Percentiles rank a stretch among this genome's conserved stretches.
Conservation (phyloP, 2,888 invertebrate species). For the Cephus nigrinus region DNA sequence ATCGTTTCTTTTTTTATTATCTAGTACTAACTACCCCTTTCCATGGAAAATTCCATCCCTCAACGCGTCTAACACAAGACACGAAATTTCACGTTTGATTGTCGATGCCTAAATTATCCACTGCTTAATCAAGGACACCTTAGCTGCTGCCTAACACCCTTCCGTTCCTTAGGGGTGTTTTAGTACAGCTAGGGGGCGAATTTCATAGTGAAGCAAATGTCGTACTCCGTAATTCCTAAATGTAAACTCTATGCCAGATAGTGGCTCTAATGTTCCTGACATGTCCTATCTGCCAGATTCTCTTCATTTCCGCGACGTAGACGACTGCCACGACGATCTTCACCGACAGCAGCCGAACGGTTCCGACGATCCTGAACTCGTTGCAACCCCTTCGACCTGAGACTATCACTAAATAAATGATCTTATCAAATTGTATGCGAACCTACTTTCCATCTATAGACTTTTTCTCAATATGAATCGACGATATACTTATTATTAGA, state of each 20-base stretch:
- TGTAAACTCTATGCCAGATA: constrained; percentile 37
- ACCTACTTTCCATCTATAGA: too few relatives aligned
- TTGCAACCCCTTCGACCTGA: background rate
- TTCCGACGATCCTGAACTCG: background rate
- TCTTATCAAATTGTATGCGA: too few relatives aligned
- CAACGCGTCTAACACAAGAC: background rate
- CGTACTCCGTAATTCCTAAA: constrained; percentile 41
- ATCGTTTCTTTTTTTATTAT: background rate
- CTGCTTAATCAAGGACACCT: background rate
- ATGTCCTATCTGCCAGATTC: constrained; percentile 49
- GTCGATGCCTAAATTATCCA: background rate
- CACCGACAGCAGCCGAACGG: background rate
- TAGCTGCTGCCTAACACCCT: background rate
- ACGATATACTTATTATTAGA: too few relatives aligned
- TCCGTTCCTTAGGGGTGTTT: background rate
- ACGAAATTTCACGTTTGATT: background rate
- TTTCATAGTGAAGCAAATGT: background rate
- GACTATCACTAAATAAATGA: background rate
- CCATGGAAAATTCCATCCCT: background rate
- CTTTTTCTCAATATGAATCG: too few relatives aligned
- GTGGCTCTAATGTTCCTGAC: constrained; percentile 46
- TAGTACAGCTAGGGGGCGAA: background rate
- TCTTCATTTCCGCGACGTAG: constrained; percentile 47
- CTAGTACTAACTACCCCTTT: background rate
- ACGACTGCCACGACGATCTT: background rate